Conservation (phyloP, 2,888 invertebrate species). For the Sarcophaga caerulescens region DNA sequence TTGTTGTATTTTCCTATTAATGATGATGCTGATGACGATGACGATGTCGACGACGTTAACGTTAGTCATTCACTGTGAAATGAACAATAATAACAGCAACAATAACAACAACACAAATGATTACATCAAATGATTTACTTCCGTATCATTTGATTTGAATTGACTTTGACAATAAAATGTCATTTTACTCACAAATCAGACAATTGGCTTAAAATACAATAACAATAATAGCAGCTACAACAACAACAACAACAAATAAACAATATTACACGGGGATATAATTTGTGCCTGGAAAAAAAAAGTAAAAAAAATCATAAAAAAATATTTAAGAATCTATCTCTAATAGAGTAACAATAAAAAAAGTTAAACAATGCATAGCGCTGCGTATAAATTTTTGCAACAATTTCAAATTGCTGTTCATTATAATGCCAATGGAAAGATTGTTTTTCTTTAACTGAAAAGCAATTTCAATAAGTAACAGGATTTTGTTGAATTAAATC, state of each 20-base stretch:
- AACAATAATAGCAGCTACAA: neutral
- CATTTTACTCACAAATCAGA: conserved; percentile 67
- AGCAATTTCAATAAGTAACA: no score
- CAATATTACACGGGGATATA: conserved; percentile 40
- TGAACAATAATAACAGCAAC: neutral
- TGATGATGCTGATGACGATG: conserved; percentile 42
- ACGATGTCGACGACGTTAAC: conserved; percentile 12
- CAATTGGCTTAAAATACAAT: conserved; percentile 64
- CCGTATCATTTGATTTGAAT: conserved; percentile 79
- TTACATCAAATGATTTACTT: conserved; percentile 79
- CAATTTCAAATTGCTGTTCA: conserved; percentile 27
- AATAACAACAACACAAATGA: conserved; percentile 49
- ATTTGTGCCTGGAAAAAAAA: neutral
- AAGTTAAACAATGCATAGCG: conserved; percentile 50
- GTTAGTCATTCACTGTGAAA: neutral
- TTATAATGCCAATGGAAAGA: neutral
- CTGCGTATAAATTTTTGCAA: conserved; percentile 15
- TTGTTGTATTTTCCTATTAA: conserved; percentile 67
- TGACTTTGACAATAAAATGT: conserved; percentile 74
- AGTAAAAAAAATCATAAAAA: neutral
- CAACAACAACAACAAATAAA: conserved; percentile 24
- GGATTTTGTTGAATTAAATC: no score
- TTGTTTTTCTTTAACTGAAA: no score
- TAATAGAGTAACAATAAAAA: conserved; percentile 17
- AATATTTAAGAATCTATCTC: conserved; percentile 1